Evolutionary conservation across 2,888 invertebrate species (phyloP).

Genomic region (Stegana nigrithorax): DNA sequence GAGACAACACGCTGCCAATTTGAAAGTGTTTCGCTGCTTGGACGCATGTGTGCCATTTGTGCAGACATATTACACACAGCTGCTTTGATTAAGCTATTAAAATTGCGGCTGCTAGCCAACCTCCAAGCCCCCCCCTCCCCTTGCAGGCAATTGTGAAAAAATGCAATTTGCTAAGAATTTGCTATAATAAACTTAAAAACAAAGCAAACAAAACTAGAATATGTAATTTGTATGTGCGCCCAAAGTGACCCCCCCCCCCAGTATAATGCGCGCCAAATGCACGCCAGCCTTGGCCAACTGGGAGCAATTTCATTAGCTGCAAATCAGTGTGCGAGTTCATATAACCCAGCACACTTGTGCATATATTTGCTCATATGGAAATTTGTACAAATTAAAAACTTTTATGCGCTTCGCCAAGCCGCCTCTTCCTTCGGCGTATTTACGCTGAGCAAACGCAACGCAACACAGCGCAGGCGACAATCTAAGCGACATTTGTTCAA

Average conservation of each 20-base stretch:
- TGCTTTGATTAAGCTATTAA: conserved; percentile 58
- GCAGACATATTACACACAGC: conserved; percentile 31
- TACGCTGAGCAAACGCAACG: background rate
- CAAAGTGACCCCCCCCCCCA: background rate
- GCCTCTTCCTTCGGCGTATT: background rate
- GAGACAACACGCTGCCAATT: too few relatives aligned
- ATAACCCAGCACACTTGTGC: background rate
- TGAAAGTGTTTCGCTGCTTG: background rate
- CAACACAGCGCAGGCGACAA: background rate
- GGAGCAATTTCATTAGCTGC: background rate
- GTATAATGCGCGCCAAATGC: background rate
- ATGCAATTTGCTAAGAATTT: too few relatives aligned
- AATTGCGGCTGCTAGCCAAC: background rate
- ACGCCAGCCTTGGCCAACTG: background rate
- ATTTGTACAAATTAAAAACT: conserved; percentile 11
- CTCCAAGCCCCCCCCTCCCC: too few relatives aligned
- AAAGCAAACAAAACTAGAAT: too few relatives aligned
- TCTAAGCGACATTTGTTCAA: conserved; percentile 11
- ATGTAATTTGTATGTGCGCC: too few relatives aligned
- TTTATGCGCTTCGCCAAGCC: background rate
- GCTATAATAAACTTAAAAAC: too few relatives aligned
- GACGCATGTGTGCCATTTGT: conserved; percentile 53
- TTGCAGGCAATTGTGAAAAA: background rate
- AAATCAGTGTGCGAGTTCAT: background rate
- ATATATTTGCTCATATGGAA: background rate